Conservation (phyloP, 2,797 vertebrate genomes). For the Pristis pectinata region DNA sequence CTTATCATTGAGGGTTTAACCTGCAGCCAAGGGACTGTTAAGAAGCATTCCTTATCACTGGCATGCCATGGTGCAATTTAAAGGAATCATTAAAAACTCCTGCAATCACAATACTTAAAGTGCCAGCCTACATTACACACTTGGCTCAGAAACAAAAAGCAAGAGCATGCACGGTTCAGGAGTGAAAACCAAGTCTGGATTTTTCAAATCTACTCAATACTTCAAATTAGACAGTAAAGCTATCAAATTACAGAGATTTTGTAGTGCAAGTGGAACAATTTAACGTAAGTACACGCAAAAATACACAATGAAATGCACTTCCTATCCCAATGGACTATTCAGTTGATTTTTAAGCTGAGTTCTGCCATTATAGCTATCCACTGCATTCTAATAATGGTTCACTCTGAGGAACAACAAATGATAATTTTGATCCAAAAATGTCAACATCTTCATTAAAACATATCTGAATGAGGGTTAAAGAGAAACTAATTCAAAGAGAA, state of each 20-base stretch:
- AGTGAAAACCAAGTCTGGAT: neutral
- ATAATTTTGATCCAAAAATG: neutral
- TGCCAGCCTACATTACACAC: neutral
- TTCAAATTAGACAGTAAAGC: neutral
- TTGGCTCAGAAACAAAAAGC: neutral
- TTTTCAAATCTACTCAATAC: neutral
- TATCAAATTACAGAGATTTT: slow-evolving; percentile 13
- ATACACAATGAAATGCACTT: neutral
- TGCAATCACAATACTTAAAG: neutral
- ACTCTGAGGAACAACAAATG: neutral
- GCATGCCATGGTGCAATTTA: neutral
- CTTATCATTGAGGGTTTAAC: neutral
- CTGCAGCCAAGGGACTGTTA: neutral
- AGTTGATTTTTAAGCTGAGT: neutral
- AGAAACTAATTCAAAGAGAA: no score
- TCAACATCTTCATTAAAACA: neutral
- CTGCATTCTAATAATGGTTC: neutral
- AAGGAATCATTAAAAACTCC: neutral
- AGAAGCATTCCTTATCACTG: no score
- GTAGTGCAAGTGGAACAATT: neutral
- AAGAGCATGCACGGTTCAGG: neutral
- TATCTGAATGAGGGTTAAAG: neutral
- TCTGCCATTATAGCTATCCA: neutral
- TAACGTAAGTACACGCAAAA: neutral
- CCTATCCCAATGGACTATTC: no score